Evolutionary conservation across 2,888 invertebrate genomes (phyloP).

Genomic region (Drosophila atroscutellata): DNA sequence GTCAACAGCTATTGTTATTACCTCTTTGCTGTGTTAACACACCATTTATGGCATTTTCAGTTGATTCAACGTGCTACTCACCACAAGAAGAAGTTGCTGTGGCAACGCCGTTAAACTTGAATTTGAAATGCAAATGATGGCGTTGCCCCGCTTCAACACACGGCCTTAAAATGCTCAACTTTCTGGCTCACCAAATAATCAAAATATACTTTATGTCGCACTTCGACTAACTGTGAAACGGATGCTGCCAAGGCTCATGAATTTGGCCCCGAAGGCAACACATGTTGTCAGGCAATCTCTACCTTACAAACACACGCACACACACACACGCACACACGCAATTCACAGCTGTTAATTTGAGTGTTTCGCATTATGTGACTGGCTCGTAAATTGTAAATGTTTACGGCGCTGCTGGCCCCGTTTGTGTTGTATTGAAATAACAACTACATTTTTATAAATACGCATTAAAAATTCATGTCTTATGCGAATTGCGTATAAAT

Average conservation of each 20-base stretch:
- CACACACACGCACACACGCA: neutral
- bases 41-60: slow-evolving; percentile 74
- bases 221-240: slow-evolving; percentile 31
- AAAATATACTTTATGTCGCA: slow-evolving; percentile 69
- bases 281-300: slow-evolving; percentile 36
- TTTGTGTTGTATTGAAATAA: slow-evolving; percentile 11
- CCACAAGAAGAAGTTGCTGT: slow-evolving; percentile 35
- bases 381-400: slow-evolving; percentile 55
- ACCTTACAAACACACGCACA: neutral
- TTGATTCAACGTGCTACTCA: slow-evolving; percentile 52
- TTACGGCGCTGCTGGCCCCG: slow-evolving; percentile 30
- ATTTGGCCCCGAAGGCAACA: slow-evolving; percentile 41
- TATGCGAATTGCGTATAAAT: slow-evolving; percentile 31
- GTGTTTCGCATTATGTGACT: slow-evolving; percentile 48
- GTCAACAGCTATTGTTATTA: slow-evolving; percentile 70
- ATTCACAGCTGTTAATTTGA: slow-evolving; percentile 63
- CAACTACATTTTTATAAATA: slow-evolving; percentile 45
- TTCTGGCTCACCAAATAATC: slow-evolving; percentile 68
- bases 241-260: slow-evolving; percentile 47
- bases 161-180: slow-evolving; percentile 56
- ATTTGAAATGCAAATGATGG: slow-evolving; percentile 75
- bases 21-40: slow-evolving; percentile 80
- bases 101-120: slow-evolving; percentile 51
- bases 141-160: neutral
- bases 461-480: slow-evolving; percentile 34